Percentiles rank a stretch among this genome's conserved stretches.
Conservation (phyloP, 37 sponge, comb jelly and placozoan genomes). For the Bolinopsis microptera region DNA sequence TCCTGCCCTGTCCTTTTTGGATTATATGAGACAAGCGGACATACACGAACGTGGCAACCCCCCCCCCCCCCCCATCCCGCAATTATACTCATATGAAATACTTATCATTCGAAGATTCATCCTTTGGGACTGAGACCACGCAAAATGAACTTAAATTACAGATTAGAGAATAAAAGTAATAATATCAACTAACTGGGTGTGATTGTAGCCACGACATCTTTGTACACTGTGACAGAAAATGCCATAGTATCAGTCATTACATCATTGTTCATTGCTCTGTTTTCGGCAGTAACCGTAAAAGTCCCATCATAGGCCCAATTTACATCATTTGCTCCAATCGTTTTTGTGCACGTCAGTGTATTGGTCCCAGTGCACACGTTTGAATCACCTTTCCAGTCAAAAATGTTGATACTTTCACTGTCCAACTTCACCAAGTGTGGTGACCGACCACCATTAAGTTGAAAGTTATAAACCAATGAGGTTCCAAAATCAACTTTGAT, state of each 20-base stretch:
- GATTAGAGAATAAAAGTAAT: too few species aligned
- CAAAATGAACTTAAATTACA: too few species aligned
- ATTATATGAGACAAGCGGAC: too few species aligned
- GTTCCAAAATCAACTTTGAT: background rate
- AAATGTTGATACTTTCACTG: background rate
- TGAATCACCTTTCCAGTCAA: background rate
- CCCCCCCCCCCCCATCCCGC: too few species aligned
- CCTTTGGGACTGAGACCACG: too few species aligned
- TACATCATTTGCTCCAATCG: background rate
- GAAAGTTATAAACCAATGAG: background rate
- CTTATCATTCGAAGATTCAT: too few species aligned
- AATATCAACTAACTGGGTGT: background rate
- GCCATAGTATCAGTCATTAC: background rate
- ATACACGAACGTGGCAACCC: too few species aligned
- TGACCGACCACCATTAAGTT: background rate
- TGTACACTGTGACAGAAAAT: background rate
- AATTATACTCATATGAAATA: too few species aligned
- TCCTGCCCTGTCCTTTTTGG: too few species aligned
- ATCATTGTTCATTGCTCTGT: background rate
- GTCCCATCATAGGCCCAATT: background rate
- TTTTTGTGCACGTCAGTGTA: background rate
- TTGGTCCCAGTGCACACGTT: slow-evolving; percentile 6
- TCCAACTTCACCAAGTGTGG: background rate
- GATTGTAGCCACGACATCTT: background rate
- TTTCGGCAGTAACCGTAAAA: background rate